Evolutionary conservation across 2,113 vertebrate species (phyloP).

Genomic region (Caranx ignobilis): DNA sequence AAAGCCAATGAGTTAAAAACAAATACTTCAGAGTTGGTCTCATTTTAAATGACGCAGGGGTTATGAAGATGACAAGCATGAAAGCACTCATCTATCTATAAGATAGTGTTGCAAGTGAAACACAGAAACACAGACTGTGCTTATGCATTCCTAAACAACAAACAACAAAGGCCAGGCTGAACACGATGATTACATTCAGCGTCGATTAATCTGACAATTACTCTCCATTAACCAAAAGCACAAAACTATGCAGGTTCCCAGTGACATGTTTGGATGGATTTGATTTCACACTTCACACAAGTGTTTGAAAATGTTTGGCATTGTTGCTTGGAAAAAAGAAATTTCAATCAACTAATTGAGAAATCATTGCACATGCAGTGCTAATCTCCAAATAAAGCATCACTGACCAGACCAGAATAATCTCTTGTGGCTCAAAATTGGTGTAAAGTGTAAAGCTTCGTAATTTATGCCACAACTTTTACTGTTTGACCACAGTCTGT

Average conservation of each 20-base stretch:
- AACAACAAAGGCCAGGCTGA: not conserved
- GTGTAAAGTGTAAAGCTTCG: not conserved
- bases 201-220: not conserved
- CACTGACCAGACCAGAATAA: too few relatives aligned
- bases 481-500: not conserved
- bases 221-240: too few relatives aligned
- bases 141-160: not conserved
- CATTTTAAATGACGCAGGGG: not conserved
- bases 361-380: not conserved
- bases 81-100: not conserved
- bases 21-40: not conserved
- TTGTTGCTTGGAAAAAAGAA: not conserved
- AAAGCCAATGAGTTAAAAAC: not conserved
- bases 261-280: not conserved
- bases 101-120: not conserved
- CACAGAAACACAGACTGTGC: not conserved
- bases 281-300: too few relatives aligned
- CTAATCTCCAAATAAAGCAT: not conserved
- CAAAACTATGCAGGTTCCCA: not conserved
- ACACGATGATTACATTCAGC: not conserved
- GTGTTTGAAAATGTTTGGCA: not conserved
- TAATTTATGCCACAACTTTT: not conserved
- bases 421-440: not conserved
- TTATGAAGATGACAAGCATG: not conserved
- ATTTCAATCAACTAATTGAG: not conserved